Percentiles rank a stretch among this genome's conserved stretches.
Conservation (phyloP, 2,113 vertebrate species). For the Todiramphus saurophagus region DNA sequence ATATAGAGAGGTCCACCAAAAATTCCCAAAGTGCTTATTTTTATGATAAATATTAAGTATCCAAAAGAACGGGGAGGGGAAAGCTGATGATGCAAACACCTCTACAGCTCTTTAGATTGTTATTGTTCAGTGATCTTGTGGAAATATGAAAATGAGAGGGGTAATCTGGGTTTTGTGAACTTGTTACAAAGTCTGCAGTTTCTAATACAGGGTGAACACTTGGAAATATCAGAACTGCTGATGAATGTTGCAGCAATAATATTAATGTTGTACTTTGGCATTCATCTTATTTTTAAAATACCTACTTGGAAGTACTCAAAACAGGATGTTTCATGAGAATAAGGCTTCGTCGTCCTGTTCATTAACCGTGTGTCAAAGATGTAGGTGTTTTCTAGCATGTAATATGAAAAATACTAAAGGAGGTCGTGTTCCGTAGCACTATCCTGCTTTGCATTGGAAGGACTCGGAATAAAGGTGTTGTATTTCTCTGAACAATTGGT, state of each 20-base stretch:
- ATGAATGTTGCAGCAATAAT: neutral
- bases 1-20: neutral
- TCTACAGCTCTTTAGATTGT: neutral
- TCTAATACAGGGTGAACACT: neutral
- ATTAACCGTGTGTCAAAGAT: neutral
- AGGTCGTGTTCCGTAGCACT: neutral
- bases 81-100: neutral
- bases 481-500: neutral
- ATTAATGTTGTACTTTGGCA: neutral
- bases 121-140: neutral
- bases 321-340: neutral
- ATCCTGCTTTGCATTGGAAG: neutral
- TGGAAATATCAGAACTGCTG: neutral
- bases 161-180: neutral
- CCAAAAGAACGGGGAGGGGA: accelerated
- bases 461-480: neutral
- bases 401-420: neutral
- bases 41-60: neutral
- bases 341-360: neutral
- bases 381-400: neutral
- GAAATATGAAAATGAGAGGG: neutral
- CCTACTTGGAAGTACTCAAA: neutral
- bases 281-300: neutral
- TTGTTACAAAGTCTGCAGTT: neutral
- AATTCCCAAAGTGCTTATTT: neutral